phyloP scores from a whole-genome alignment of 2,113 vertebrate species.

The Archilochus colubris region DNA sequence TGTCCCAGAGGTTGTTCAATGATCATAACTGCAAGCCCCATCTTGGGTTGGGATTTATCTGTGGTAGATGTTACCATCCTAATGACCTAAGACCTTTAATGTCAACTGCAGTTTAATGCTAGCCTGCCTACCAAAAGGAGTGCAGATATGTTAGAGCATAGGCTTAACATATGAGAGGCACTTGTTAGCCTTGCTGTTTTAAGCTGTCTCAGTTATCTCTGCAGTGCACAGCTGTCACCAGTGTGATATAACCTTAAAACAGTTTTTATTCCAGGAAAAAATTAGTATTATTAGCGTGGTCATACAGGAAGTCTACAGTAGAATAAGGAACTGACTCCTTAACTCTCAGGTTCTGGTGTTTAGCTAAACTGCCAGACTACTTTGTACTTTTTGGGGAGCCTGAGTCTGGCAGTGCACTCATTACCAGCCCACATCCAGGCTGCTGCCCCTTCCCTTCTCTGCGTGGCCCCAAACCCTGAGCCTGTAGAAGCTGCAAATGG shows the following conservation, averaged over 20 bases:
- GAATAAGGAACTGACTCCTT: not conserved
- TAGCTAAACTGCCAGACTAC: not conserved
- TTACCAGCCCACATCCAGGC: not conserved
- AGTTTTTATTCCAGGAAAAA: not conserved
- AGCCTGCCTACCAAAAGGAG: not conserved
- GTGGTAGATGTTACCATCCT: not conserved
- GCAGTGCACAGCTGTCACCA: not conserved
- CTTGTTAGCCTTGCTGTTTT: not conserved
- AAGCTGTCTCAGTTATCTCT: not conserved
- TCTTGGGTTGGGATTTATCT: not conserved
- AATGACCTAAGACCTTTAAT: not conserved
- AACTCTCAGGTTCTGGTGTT: not conserved
- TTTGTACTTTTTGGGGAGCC: fast-evolving
- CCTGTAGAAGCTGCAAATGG: fast-evolving
- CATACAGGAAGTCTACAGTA: not conserved
- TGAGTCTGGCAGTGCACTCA: not conserved
- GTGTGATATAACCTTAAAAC: not conserved
- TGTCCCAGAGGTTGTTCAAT: not conserved
- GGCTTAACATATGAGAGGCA: not conserved
- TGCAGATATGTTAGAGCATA: not conserved
- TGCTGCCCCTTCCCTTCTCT: not conserved
- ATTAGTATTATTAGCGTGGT: not conserved
- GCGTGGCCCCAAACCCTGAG: fast-evolving
- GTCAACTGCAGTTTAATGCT: not conserved
- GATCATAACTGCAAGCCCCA: not conserved